Evolutionary conservation across 1,140 invertebrate species (phyloP), one percentile per base, ranked within the genome.

Genomic region (Colletes latitarsis): DNA sequence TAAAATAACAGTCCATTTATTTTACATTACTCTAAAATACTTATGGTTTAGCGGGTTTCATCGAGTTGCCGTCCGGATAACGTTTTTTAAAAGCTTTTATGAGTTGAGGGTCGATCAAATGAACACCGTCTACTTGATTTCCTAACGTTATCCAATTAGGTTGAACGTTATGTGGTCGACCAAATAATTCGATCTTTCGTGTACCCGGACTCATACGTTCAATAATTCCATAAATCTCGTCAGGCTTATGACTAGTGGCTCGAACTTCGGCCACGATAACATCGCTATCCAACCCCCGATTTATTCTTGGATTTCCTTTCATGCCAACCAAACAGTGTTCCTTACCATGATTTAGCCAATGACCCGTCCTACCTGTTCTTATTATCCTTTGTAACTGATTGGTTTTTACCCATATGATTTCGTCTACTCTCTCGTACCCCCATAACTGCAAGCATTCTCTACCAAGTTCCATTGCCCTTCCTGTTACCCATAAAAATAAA

Each of bases 281-380:
- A 93, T 99, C 98, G 92, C 98, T 99, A 92, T 99, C 99, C 12
- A 99, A 93, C 0, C 98, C 98, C 55, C 97, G 95, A 94, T 99
- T 99, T 17, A 99, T 94, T 76, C 96, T 95, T 0, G 98, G 98
- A 93, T 97, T 98, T 0, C 98, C 99, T 93, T 99, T 99, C 95
- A 98, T 98, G 21, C 98, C 98, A 72, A 97, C 98, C 83, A 99
- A 93, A 94, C 99, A 99, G 91, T 99, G 99, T 92, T 99, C 99
- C 93, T 99, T 99, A 17, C 98, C 99, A 92, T 99, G 99, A 92
- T 99, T 99, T 5, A 99, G 93, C 99, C 99, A 99, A 94, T 99
- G 99, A 0, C 98, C 98, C 0, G 98, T 99, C 75, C 98, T 94
- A 1, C 98, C 99, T 0, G 99, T 99, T 66, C 99, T 94, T 86